Conservation (phyloP, 2,888 invertebrate species). For the Steromphala cineraria region DNA sequence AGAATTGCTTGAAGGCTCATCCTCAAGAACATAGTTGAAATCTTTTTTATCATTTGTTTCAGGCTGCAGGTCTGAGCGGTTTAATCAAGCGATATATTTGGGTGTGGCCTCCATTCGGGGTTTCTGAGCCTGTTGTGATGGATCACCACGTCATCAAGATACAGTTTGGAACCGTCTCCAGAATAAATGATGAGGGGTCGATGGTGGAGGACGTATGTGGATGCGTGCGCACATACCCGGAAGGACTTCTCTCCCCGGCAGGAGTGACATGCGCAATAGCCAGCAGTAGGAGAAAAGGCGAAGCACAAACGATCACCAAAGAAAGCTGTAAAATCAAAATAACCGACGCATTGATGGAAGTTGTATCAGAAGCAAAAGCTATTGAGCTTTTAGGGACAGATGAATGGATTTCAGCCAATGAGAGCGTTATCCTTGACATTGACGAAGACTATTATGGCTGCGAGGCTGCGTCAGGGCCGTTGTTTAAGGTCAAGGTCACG, state of each 20-base stretch:
- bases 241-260: background rate
- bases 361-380: conserved; percentile 50
- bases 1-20: too few relatives aligned
- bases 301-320: background rate
- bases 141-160: conserved; percentile 8
- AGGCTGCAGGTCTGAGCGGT: conserved; percentile 54
- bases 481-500: conserved; percentile 44
- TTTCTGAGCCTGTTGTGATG: background rate
- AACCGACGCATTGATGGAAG: conserved; percentile 39
- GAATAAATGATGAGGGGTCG: background rate
- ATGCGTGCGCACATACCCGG: background rate
- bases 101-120: conserved; percentile 52
- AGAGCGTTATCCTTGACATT: conserved; percentile 55
- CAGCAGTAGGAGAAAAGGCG: background rate
- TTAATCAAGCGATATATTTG: conserved; percentile 51
- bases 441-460: conserved; percentile 65
- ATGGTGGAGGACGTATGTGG: background rate
- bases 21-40: background rate
- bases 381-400: conserved; percentile 17
- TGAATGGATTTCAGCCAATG: conserved; percentile 12
- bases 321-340: background rate
- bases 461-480: conserved; percentile 47
- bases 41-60: conserved; percentile 28
- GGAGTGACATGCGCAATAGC: background rate
- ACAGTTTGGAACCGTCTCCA: background rate